These are phyloP conservation scores for Lagocephalus sceleratus DNA, from an alignment of 2,797 vertebrate genomes.

Conservation along the genomic window DNA sequence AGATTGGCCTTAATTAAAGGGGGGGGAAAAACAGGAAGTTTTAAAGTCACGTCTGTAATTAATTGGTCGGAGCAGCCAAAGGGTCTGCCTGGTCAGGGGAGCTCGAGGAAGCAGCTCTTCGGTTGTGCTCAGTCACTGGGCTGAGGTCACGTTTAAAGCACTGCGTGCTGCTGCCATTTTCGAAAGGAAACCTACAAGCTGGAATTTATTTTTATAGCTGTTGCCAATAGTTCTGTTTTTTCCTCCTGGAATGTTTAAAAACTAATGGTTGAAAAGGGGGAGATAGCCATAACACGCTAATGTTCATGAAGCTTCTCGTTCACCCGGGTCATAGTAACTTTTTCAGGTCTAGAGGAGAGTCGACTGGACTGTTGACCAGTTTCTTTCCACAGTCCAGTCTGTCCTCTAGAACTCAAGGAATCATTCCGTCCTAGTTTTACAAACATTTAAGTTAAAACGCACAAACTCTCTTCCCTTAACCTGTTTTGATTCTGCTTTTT, in stretches of 20 bases:
- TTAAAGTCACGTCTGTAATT: constrained; percentile 82
- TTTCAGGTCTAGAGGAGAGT: no score
- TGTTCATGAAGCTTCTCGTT: no score
- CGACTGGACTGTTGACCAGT: no score
- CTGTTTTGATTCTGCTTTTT: no score
- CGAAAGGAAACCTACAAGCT: constrained; percentile 15
- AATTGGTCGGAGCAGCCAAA: constrained; percentile 77
- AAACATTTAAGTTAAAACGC: no score
- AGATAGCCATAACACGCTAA: no score
- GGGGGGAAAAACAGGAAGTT: constrained; percentile 84
- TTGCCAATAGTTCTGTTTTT: background rate
- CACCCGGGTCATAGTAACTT: no score
- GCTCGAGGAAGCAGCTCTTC: constrained; percentile 61
- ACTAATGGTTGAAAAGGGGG: no score
- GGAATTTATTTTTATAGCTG: background rate
- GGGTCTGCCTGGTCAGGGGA: constrained; percentile 71
- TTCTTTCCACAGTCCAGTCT: no score
- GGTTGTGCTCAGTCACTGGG: constrained; percentile 47
- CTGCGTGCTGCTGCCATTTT: constrained; percentile 4
- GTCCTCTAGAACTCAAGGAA: no score
- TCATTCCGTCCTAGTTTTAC: no score
- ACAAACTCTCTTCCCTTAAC: no score
- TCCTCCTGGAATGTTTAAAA: background rate
- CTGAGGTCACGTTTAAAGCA: constrained; percentile 32
- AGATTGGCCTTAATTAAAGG: constrained; percentile 82